These are phyloP conservation scores for Danio jaintianensis DNA, from an alignment of 2,797 vertebrate genomes.

Conservation along the genomic window DNA sequence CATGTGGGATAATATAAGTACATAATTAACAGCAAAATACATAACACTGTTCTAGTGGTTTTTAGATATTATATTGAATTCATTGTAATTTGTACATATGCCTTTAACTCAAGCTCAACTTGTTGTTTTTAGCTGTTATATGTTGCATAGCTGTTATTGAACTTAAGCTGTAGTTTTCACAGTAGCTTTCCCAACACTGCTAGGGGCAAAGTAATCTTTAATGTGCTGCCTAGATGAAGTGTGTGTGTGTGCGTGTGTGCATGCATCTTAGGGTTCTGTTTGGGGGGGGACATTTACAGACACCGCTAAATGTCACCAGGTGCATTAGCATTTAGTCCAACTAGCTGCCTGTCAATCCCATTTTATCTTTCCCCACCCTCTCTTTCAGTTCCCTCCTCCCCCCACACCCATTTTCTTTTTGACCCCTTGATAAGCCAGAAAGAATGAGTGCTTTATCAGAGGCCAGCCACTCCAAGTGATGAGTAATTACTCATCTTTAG, in stretches of 20 bases:
- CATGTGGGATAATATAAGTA: too few relatives aligned
- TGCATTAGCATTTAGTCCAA: slow-evolving; percentile 83
- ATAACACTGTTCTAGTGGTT: too few relatives aligned
- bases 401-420: slow-evolving; percentile 50
- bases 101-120: background rate
- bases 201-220: background rate
- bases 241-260: slow-evolving; percentile 30
- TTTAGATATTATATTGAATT: too few relatives aligned
- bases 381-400: slow-evolving; percentile 42
- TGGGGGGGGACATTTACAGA: slow-evolving; percentile 46
- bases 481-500: slow-evolving; percentile 81
- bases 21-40: too few relatives aligned
- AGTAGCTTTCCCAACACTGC: background rate
- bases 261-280: slow-evolving; percentile 10
- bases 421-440: slow-evolving; percentile 71
- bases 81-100: background rate
- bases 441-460: slow-evolving; percentile 78
- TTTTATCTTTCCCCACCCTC: slow-evolving; percentile 79
- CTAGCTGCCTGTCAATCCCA: slow-evolving; percentile 76
- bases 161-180: background rate
- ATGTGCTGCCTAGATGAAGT: background rate
- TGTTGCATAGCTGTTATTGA: background rate
- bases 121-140: background rate
- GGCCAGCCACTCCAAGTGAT: slow-evolving; percentile 71
- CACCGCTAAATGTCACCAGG: slow-evolving; percentile 78